A percentile compares a stretch with the other conserved stretches of the same genome.
Conservation (phyloP, 2,888 invertebrate genomes). For the Heliconius aoede region DNA sequence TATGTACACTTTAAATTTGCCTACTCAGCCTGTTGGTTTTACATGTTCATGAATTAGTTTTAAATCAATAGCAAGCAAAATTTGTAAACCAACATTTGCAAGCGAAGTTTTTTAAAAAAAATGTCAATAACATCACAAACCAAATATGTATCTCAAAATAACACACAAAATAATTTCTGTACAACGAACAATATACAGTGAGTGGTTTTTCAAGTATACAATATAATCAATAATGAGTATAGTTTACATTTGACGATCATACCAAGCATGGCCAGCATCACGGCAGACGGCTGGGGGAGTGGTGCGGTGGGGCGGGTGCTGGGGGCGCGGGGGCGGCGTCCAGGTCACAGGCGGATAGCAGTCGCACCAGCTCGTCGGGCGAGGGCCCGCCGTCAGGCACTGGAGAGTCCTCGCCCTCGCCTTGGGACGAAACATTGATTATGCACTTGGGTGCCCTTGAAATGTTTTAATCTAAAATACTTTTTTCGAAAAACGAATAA, state of each 20-base stretch:
- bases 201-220: background rate
- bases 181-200: background rate
- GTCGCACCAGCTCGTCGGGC: constrained; percentile 93
- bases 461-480: no score
- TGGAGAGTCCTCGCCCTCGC: constrained; percentile 77
- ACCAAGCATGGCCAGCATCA: constrained; percentile 45
- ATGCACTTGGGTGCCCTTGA: background rate
- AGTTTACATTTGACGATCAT: background rate
- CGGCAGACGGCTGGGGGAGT: constrained; percentile 73
- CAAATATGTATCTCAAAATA: background rate
- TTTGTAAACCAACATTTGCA: background rate
- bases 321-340: constrained; percentile 89
- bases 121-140: background rate
- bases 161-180: background rate
- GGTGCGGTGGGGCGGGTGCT: constrained; percentile 48
- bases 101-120: background rate
- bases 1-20: no score
- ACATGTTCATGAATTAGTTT: no score
- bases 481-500: no score
- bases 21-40: no score
- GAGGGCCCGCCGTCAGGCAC: constrained; percentile 92
- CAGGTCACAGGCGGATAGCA: constrained; percentile 97
- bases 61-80: no score
- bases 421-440: constrained; percentile 47
- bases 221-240: background rate